These are phyloP conservation scores for Platycheirus albimanus DNA, from an alignment of 2,888 invertebrate species.

Conservation along the genomic window DNA sequence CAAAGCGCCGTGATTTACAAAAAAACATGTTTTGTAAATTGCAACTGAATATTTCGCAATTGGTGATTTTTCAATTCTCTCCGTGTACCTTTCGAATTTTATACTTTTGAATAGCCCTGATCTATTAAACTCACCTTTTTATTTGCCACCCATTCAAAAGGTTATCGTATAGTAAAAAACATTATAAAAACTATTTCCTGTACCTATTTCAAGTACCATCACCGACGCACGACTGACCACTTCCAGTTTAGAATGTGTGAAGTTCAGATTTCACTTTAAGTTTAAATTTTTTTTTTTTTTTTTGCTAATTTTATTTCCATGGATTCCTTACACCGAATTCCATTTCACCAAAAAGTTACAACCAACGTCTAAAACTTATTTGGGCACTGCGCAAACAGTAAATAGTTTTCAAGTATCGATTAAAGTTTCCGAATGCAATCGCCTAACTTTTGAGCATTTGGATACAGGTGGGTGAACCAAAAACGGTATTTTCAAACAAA, in stretches of 20 bases:
- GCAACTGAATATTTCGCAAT: too few relatives aligned
- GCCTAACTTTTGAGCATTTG: conserved; percentile 63
- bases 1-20: too few relatives aligned
- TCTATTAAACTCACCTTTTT: too few relatives aligned
- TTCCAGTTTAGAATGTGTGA: conserved; percentile 52
- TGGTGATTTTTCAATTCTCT: too few relatives aligned
- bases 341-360: conserved; percentile 64
- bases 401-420: conserved; percentile 71
- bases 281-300: too few relatives aligned
- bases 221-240: too few relatives aligned
- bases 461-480: conserved; percentile 56
- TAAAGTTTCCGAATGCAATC: conserved; percentile 64
- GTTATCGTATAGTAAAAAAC: too few relatives aligned
- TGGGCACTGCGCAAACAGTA: conserved; percentile 60
- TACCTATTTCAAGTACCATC: background rate
- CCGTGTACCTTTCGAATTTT: too few relatives aligned
- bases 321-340: conserved; percentile 52
- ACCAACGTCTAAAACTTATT: conserved; percentile 32
- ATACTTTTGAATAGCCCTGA: too few relatives aligned
- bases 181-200: conserved; percentile 22
- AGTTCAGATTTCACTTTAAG: conserved; percentile 60
- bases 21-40: too few relatives aligned
- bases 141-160: too few relatives aligned
- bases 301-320: conserved; percentile 35
- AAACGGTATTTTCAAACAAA: conserved; percentile 25